Percentiles rank a stretch among this genome's conserved stretches.
These are phyloP conservation scores for Acanthosepion esculentum DNA, from an alignment of 2,888 invertebrate species.

Conservation along the genomic window DNA sequence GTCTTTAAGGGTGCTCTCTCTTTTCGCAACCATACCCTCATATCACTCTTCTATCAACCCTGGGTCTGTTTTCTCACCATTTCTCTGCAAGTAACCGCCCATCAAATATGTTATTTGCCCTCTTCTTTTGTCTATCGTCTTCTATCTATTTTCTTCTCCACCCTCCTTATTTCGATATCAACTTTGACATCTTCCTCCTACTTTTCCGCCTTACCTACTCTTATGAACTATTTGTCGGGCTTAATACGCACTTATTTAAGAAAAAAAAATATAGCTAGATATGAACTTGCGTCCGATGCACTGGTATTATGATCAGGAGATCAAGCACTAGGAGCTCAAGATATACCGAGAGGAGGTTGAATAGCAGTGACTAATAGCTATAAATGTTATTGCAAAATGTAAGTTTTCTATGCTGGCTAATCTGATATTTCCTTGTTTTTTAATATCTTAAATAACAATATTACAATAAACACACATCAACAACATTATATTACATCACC, in stretches of 20 bases:
- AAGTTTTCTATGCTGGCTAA: too few species aligned
- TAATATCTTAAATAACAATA: too few species aligned
- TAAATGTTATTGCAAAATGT: too few species aligned
- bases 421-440: too few species aligned
- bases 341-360: too few species aligned
- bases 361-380: too few species aligned
- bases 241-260: not conserved
- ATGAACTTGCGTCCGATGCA: too few species aligned
- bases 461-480: too few species aligned
- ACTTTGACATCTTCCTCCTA: not conserved
- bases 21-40: slow-evolving; percentile 21
- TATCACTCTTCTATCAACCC: not conserved
- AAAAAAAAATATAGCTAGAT: not conserved
- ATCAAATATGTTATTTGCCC: not conserved
- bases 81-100: not conserved
- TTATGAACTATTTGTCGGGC: not conserved
- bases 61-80: not conserved
- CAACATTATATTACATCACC: too few species aligned
- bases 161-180: not conserved
- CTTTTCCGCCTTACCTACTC: not conserved
- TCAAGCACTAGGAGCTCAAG: too few species aligned
- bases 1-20: not conserved
- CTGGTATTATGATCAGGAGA: too few species aligned
- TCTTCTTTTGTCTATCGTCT: not conserved
- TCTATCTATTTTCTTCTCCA: not conserved